Base-by-base conservation (phyloP, 2,888 invertebrate species). In the Papilio demoleus region DNA sequence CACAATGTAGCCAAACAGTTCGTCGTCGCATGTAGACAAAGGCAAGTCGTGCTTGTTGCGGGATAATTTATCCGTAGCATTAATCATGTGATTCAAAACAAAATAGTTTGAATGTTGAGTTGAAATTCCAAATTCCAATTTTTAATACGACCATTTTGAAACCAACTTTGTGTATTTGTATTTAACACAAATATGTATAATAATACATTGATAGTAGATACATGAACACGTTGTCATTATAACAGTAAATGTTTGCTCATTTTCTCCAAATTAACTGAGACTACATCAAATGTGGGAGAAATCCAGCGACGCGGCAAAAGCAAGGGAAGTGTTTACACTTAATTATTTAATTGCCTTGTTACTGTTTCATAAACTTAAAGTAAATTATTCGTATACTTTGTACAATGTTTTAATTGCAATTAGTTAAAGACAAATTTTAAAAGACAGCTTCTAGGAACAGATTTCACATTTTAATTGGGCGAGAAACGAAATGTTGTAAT, bases 291-390 rank as follows among this genome's bases (percentile, higher is more conserved):
- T 45, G 31, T 34, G 34, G 9, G 42, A 34, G 45, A 61, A 53
- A 56, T 65, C 38, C 22, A 17, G 53, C 40, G 38, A 56, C 42
- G 45, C 27, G 31, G 31, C 36, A 19, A 12, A 36, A 34, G 36
- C 17, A 47, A 47, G 17, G 22, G 36, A 63, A 63, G 36, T 34
- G 50, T 63, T 63, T 50, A 36, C 63, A 63, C 47, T 63, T 47
- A 47, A 63, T 63, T 22, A 63, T 50, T 47, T 63, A 63, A 63
- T 63, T 63, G 36, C 34, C 45, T 50, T 24, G 60, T 42, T 31
- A 31, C 9, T 53, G 31, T 12, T 56, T 56, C 31, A 56, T 17
- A 56, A 56, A 56, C 31, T 56, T 56, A 56, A 56, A 9, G 31
- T 27, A 27, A 24, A 56, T n/a, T 53, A 31, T 27, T n/a, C n/a